A percentile compares a stretch with the other conserved stretches of the same genome.
Conservation (phyloP, 2,797 vertebrate genomes). For the Linurgus olivaceus region DNA sequence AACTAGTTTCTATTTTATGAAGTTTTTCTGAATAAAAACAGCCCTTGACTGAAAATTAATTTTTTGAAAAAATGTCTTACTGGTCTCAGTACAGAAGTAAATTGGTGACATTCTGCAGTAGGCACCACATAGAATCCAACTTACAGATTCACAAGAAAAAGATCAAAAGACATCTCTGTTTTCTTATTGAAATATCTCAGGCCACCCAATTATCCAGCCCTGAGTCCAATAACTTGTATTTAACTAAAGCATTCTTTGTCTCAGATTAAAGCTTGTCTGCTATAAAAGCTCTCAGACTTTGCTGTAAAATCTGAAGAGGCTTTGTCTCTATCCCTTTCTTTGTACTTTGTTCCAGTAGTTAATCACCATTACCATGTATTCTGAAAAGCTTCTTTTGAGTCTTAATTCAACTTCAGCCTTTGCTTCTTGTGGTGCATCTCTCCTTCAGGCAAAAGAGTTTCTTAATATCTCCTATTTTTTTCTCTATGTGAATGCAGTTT, state of each 20-base stretch:
- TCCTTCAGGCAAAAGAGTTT: neutral
- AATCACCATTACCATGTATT: constrained; percentile 21
- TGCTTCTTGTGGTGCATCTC: neutral
- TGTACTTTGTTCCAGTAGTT: constrained; percentile 16
- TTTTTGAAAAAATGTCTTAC: rapidly evolving
- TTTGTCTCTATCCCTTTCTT: constrained; percentile 4
- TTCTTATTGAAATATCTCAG: neutral
- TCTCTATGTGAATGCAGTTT: neutral
- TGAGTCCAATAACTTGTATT: neutral
- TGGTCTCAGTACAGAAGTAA: neutral
- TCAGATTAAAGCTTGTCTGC: constrained; percentile 16
- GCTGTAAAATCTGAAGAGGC: constrained; percentile 28
- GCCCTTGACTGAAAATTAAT: neutral
- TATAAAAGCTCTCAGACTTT: neutral
- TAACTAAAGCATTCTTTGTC: constrained; percentile 38
- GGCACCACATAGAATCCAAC: neutral
- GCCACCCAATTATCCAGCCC: constrained; percentile 12
- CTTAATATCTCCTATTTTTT: neutral
- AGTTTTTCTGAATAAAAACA: neutral
- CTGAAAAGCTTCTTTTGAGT: constrained; percentile 37
- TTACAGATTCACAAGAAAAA: neutral
- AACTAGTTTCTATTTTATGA: neutral
- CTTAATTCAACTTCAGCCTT: constrained; percentile 19
- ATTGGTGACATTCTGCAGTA: neutral
- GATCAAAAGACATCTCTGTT: neutral